These are phyloP conservation scores for Pristionchus exspectatus DNA, from an alignment of 2,888 invertebrate genomes.

Conservation along the genomic window DNA sequence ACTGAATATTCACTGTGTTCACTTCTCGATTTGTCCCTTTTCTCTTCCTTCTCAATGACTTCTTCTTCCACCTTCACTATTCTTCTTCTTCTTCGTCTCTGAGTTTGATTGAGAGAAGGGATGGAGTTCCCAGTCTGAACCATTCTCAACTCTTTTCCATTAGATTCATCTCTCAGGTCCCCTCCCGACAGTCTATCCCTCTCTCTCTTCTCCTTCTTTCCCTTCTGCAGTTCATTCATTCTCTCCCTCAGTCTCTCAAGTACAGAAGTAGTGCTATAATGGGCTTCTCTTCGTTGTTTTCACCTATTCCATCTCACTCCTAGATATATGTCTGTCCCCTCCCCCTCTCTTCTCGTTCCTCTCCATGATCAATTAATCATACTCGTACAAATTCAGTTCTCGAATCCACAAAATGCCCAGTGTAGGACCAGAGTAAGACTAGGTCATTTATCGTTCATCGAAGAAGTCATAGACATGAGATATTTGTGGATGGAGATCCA, in stretches of 20 bases:
- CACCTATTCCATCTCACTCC: slow-evolving; percentile 10
- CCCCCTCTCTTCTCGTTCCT: background rate
- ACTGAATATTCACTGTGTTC: background rate
- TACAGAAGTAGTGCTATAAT: background rate
- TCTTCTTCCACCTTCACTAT: background rate
- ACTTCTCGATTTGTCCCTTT: background rate
- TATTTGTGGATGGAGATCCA: background rate
- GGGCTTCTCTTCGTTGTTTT: slow-evolving; percentile 16
- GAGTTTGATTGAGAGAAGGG: background rate
- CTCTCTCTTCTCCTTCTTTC: background rate
- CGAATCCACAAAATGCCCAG: background rate
- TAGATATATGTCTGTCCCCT: background rate
- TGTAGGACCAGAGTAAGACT: background rate
- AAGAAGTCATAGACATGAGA: background rate
- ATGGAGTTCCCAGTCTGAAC: background rate
- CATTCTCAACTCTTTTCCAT: slow-evolving; percentile 6
- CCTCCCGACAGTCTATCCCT: background rate
- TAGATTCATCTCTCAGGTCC: background rate
- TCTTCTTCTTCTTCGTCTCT: background rate
- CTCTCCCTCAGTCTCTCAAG: background rate
- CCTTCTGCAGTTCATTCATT: slow-evolving; percentile 8
- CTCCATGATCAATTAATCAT: background rate
- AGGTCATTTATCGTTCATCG: background rate
- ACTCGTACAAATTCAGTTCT: background rate
- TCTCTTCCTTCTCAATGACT: slow-evolving; percentile 24